phyloP scores from a whole-genome alignment of 2,797 vertebrate species.

The Sarcoramphus papa region DNA sequence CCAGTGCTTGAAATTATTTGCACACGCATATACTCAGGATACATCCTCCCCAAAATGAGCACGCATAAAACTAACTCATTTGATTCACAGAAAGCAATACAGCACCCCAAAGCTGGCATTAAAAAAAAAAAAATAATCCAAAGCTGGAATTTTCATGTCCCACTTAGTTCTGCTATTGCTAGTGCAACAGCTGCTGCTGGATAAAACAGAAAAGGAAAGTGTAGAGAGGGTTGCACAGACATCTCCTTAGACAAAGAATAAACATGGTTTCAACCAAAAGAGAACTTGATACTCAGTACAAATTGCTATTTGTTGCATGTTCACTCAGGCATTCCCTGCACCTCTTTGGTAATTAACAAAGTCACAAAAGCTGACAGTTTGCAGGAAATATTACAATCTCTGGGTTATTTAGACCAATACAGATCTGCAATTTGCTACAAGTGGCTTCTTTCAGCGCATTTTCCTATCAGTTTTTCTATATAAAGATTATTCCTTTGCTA shows the following conservation, averaged over 20 bases:
- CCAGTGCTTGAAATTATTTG: background rate
- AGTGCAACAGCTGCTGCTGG: background rate
- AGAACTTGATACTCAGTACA: background rate
- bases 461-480: background rate
- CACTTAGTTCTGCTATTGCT: background rate
- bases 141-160: background rate
- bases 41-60: background rate
- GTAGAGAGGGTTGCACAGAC: background rate
- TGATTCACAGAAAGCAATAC: background rate
- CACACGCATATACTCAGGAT: background rate
- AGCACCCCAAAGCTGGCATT: background rate
- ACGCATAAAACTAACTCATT: background rate
- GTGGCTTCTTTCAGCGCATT: background rate
- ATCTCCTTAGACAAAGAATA: background rate
- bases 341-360: background rate
- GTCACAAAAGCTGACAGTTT: background rate
- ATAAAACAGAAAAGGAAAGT: background rate
- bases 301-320: background rate
- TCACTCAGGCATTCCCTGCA: background rate
- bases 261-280: background rate
- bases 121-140: background rate
- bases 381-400: background rate
- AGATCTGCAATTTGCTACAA: background rate
- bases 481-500: background rate
- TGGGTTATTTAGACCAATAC: background rate